Conservation (phyloP, 2,888 invertebrate genomes). For the Diogma glabrata region DNA sequence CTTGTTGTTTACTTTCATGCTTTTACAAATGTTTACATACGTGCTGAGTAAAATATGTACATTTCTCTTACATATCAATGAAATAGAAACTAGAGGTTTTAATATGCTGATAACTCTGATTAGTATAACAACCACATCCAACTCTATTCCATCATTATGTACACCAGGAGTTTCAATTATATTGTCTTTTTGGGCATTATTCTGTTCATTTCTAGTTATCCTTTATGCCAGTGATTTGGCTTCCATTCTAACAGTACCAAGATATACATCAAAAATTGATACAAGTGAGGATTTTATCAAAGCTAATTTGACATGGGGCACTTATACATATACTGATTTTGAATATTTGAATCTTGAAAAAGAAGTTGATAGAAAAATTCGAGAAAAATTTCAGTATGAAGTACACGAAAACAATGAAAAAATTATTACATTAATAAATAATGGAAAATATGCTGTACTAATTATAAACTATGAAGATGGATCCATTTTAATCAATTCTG, state of each 20-base stretch:
- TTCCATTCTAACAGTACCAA: constrained; percentile 7
- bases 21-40: neutral
- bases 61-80: neutral
- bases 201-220: neutral
- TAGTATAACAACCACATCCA: neutral
- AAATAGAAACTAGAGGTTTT: neutral
- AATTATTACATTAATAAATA: neutral
- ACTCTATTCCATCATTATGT: neutral
- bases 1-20: neutral
- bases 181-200: neutral
- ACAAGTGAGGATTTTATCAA: constrained; percentile 1
- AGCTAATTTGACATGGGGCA: constrained; percentile 3
- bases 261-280: neutral
- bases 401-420: neutral
- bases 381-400: constrained; percentile 1
- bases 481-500: neutral
- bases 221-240: constrained; percentile 6
- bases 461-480: constrained; percentile 2
- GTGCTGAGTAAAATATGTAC: neutral
- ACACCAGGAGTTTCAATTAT: neutral
- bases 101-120: neutral
- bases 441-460: constrained; percentile 2
- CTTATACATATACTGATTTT: neutral
- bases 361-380: neutral
- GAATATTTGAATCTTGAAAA: constrained; percentile 7